Base-by-base conservation (phyloP, 2,113 vertebrate genomes). In the Oreochromis spilurus region DNA sequence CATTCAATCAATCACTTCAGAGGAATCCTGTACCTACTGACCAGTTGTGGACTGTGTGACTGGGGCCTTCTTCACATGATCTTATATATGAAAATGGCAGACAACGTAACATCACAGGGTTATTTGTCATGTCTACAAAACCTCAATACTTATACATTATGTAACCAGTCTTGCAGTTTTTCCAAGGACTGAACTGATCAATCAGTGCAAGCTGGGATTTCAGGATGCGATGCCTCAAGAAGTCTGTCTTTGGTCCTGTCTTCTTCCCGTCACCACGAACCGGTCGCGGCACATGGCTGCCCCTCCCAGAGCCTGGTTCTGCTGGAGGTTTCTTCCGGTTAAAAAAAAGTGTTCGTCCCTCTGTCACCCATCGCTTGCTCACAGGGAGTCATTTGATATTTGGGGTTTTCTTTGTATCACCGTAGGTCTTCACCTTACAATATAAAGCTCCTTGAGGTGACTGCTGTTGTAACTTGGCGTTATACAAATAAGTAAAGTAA, bases 111-210 rank as follows among this genome's bases (percentile, higher is more conserved):
- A 38, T 67, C 62, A 21, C 60, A 67, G 4, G 3, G 19, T 67
- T 21, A 38, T 67, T 38, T 13, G 62, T 65, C 58, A 62, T 62
- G 16, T 34, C 58, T 34, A 19, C 58, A 62, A 34, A 62, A 62
- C 58, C 14, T 34, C 1, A 62, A 48, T 9, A 75, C 70, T 17
- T 48, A 48, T 50, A 75, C 43, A 5, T 29, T 77, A 77, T 29
- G 24, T 77, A 77, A 50, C 24, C 24, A 29, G 24, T 29, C 14
- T 31, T 45, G 26, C 14, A 31, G 43, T 50, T 29, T 19, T 50
- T 19, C 9, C 70, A 77, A 77, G 43, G 4, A 50, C 14, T 31
- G 70, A 77, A 48, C 24, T 75, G 43, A 77, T 45, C 2, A 1
- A 50, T 77, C 70, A 77, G 70, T 7, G 1, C 67, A 75, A 45